These are phyloP conservation scores for Matsumurasca onukii DNA, from an alignment of 1,140 invertebrate genomes.

Conservation along the genomic window DNA sequence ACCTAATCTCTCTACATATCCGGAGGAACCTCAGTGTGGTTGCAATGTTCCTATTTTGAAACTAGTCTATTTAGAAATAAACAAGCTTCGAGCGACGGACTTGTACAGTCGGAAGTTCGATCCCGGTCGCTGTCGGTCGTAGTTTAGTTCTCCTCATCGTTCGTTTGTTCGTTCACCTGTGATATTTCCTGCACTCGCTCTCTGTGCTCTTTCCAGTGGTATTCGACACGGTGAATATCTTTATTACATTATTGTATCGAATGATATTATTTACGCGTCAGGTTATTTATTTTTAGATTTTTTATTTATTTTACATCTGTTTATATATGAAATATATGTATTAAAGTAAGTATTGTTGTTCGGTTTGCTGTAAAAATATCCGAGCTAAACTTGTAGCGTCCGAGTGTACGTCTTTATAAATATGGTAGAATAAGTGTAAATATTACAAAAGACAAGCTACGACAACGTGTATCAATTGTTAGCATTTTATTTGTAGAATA, in stretches of 20 bases:
- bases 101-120: background rate
- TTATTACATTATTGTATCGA: background rate
- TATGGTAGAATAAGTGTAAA: conserved; percentile 18
- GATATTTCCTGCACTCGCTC: background rate
- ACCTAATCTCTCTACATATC: background rate
- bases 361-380: conserved; percentile 6
- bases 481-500: conserved; percentile 30
- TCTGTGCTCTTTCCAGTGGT: background rate
- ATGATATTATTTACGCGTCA: conserved; percentile 18
- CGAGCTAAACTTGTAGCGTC: conserved; percentile 14
- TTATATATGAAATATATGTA: too few relatives aligned
- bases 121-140: background rate
- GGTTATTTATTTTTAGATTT: conserved; percentile 6
- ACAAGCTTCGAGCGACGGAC: background rate
- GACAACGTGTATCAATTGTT: conserved; percentile 9
- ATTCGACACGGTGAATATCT: conserved; percentile 1
- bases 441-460: conserved; percentile 26
- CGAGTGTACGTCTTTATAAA: conserved; percentile 15
- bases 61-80: conserved; percentile 42
- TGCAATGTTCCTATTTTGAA: conserved; percentile 48
- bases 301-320: background rate
- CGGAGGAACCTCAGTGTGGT: conserved; percentile 29
- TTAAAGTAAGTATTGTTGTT: background rate
- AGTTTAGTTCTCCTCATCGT: conserved; percentile 11
- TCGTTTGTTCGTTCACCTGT: conserved; percentile 20